Percentiles rank a stretch among this genome's conserved stretches.
phyloP scores from a whole-genome alignment of 2,113 vertebrate species.

The Prietella phreatophila region DNA sequence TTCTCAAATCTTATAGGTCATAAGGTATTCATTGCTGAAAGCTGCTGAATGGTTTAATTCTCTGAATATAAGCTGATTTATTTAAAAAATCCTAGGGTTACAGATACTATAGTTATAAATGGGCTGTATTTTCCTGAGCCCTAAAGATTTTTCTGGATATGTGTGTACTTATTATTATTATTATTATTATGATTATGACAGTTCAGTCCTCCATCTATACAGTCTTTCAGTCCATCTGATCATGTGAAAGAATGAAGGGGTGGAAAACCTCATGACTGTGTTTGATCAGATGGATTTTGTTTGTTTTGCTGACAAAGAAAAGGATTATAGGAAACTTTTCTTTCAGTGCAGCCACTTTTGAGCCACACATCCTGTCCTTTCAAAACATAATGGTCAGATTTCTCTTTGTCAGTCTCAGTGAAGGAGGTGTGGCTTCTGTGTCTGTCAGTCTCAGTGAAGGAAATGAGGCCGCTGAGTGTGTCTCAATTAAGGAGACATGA shows the following conservation, averaged over 20 bases:
- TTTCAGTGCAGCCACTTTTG: background rate
- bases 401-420: background rate
- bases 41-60: background rate
- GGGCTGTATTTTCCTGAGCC: background rate
- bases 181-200: background rate
- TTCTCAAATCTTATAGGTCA: background rate
- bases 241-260: background rate
- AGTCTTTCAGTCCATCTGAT: background rate
- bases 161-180: background rate
- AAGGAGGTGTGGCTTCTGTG: background rate
- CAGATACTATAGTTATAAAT: background rate
- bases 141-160: background rate
- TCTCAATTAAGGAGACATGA: background rate
- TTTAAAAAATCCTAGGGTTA: background rate
- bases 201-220: background rate
- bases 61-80: background rate
- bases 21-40: background rate
- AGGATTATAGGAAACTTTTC: background rate
- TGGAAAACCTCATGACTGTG: constrained; percentile 15
- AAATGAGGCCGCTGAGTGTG: too few species aligned
- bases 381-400: background rate
- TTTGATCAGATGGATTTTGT: constrained; percentile 16
- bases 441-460: background rate
- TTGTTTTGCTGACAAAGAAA: background rate
- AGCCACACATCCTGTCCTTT: background rate